Evolutionary conservation across 2,797 vertebrate species (phyloP).

Genomic region (Bradypus variegatus): DNA sequence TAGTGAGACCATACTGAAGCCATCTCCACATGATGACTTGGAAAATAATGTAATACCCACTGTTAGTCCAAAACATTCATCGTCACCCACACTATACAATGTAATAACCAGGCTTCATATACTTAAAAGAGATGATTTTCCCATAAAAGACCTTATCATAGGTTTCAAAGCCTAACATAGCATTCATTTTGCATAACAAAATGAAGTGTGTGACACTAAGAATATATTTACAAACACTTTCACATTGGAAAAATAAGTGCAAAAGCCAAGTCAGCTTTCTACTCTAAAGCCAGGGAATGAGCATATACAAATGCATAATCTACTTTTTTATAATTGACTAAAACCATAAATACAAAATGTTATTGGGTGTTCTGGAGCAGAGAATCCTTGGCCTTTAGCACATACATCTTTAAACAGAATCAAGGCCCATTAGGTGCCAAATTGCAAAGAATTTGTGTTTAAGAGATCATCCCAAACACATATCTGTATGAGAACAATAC

Average conservation of each 20-base stretch:
- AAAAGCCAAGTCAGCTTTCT: slow-evolving; percentile 15
- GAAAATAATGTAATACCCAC: slow-evolving; percentile 41
- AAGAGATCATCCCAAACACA: background rate
- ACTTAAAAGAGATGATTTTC: slow-evolving; percentile 16
- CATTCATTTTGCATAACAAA: slow-evolving; percentile 49
- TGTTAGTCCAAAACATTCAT: slow-evolving; percentile 39
- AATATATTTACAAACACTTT: background rate
- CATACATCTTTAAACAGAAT: slow-evolving; percentile 23
- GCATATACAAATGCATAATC: background rate
- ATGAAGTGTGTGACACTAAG: background rate
- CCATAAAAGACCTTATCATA: slow-evolving; percentile 50
- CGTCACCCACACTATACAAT: slow-evolving; percentile 19
- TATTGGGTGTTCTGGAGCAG: background rate
- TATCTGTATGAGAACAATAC: background rate
- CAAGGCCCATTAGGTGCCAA: slow-evolving; percentile 1
- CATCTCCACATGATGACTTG: slow-evolving; percentile 23
- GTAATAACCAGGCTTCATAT: slow-evolving; percentile 37
- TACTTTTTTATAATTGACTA: slow-evolving; percentile 22
- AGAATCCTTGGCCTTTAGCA: background rate
- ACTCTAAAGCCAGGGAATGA: background rate
- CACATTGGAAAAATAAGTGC: background rate
- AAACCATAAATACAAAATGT: background rate
- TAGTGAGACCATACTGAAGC: slow-evolving; percentile 20
- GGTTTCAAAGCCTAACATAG: slow-evolving; percentile 65
- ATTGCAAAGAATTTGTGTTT: slow-evolving; percentile 31